Conservation (phyloP, 2,113 vertebrate species). For the Patagioenas fasciata region DNA sequence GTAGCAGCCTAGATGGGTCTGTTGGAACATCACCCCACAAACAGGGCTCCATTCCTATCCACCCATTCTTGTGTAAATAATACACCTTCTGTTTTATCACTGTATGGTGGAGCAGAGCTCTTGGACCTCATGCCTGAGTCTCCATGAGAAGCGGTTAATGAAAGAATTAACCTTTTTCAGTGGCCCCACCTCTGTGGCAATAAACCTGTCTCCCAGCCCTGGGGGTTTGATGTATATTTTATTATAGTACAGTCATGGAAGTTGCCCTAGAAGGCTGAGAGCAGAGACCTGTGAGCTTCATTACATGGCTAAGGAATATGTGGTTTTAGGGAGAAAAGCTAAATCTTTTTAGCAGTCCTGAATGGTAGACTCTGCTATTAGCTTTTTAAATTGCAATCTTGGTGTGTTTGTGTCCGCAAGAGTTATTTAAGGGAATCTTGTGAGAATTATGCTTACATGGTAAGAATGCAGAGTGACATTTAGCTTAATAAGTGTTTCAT, state of each 20-base stretch:
- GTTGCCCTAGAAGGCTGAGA: background rate
- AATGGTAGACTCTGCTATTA: background rate
- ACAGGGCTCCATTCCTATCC: background rate
- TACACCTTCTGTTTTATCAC: background rate
- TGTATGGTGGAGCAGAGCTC: background rate
- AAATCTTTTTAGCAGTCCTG: slow-evolving; percentile 14
- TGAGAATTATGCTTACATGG: background rate
- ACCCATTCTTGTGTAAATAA: background rate
- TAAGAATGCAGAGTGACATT: slow-evolving; percentile 15
- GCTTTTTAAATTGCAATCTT: background rate
- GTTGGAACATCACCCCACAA: background rate
- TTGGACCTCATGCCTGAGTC: background rate
- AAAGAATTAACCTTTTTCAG: background rate
- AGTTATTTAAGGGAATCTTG: background rate
- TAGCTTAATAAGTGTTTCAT: slow-evolving; percentile 33
- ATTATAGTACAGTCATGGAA: background rate
- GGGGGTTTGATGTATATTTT: background rate
- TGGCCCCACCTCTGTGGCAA: background rate
- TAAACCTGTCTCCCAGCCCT: background rate
- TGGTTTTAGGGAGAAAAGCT: slow-evolving; percentile 10
- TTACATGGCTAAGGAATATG: background rate
- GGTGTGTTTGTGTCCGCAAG: background rate
- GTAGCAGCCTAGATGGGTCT: background rate
- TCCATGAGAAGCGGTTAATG: background rate
- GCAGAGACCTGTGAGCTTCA: background rate